Evolutionary conservation across 2,888 invertebrate species (phyloP), one percentile per base, ranked within the genome.

Genomic region (Caenorhabditis sinica): DNA sequence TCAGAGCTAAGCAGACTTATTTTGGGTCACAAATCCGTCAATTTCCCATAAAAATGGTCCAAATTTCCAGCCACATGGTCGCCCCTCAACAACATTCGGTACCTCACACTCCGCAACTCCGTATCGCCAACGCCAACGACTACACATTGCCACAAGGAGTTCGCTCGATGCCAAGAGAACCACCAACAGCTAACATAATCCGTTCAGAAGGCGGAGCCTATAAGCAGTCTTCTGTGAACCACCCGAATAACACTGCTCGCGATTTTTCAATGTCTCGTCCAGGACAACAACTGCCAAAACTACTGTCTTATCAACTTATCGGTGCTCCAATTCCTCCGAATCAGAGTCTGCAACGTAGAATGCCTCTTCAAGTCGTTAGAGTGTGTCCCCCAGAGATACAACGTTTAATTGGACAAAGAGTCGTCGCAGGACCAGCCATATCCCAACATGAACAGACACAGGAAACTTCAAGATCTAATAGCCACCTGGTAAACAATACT

Each of bases 301-400:
- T 66, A 2, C 72, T 76, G 4, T 72, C 76, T 17, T 82, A 82
- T 51, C 71, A 75, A 20, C 75, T 72, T 17, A 71, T 72, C 13
- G 45, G 5, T 2, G 23, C 58, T 28, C 36, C 76, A 4, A 49
- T 53, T 4, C 49, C 76, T 13, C 4, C 15, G 1, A 17, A 56
- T 25, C 23, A 11, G 6, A 13, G 11, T 40, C 28, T 1, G 17
- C 30, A 23, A 8, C 45, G 68, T 40, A 58, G 36, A 3, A 53
- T 40, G 0, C 33, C 71, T 15, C 53, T 33, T n/a, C n/a, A n/a
- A n/a, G n/a, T n/a, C n/a, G n/a, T n/a, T 2, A 36, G 33, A 20
- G 36, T 61, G 15, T 25, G 25, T 4, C n/a, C 20, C 11, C 6
- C 4, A 15, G 20, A 40, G n/a, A n/a, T n/a, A n/a, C n/a, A n/a